Conservation (phyloP, 2,797 vertebrate genomes). For the Potorous gilbertii region DNA sequence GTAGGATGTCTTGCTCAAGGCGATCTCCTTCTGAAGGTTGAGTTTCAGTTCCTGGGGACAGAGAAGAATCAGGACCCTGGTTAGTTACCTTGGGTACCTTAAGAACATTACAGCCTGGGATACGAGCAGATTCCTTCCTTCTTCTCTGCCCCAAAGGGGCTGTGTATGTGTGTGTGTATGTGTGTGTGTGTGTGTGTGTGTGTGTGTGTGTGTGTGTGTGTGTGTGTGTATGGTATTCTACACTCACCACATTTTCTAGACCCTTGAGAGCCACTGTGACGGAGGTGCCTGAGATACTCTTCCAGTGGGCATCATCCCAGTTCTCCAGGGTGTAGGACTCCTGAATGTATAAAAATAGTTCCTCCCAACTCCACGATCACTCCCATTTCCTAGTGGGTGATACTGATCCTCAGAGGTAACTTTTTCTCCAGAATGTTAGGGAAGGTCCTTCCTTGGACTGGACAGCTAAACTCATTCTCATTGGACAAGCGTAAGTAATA, state of each 20-base stretch:
- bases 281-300: background rate
- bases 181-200: background rate
- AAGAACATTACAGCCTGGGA: background rate
- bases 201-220: background rate
- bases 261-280: background rate
- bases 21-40: conserved; percentile 77
- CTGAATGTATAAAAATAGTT: too few relatives aligned
- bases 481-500: background rate
- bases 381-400: background rate
- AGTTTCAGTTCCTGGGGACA: conserved; percentile 73
- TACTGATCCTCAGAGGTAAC: background rate
- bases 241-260: background rate
- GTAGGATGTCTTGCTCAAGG: conserved; percentile 66
- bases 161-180: too few relatives aligned
- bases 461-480: background rate
- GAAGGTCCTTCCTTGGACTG: background rate
- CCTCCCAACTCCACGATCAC: background rate
- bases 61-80: background rate
- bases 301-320: background rate
- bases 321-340: background rate
- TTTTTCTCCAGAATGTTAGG: background rate
- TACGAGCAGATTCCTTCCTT: background rate
- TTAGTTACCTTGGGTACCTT: conserved; percentile 6
- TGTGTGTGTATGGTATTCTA: background rate
- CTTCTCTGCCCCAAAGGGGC: background rate